These are phyloP conservation scores for Pectinophora gossypiella DNA, from an alignment of 1,140 invertebrate genomes.

Conservation along the genomic window DNA sequence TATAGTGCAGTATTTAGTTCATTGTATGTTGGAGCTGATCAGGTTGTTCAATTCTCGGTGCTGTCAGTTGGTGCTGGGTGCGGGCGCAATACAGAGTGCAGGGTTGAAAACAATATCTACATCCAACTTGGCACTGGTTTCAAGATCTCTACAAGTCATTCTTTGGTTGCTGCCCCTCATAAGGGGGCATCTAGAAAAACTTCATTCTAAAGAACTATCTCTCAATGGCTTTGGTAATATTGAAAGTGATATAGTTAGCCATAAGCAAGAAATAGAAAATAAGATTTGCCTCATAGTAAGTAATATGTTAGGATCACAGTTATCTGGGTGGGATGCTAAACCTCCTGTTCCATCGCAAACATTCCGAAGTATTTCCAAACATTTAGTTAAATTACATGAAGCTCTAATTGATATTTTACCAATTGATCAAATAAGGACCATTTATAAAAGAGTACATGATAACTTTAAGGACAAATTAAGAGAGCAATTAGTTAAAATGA, in stretches of 20 bases:
- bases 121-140: slow-evolving; percentile 94
- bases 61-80: slow-evolving; percentile 95
- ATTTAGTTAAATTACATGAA: slow-evolving; percentile 94
- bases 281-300: slow-evolving; percentile 94
- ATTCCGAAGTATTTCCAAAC: slow-evolving; percentile 94
- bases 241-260: slow-evolving; percentile 89
- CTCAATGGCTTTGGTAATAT: slow-evolving; percentile 79
- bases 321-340: slow-evolving; percentile 92
- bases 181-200: slow-evolving; percentile 79
- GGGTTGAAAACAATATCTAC: slow-evolving; percentile 98
- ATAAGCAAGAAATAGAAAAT: slow-evolving; percentile 92
- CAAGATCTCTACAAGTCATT: slow-evolving; percentile 89
- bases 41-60: slow-evolving; percentile 94
- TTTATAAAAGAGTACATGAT: slow-evolving; percentile 90
- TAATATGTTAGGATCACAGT: slow-evolving; percentile 85
- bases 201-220: slow-evolving; percentile 65
- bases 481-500: slow-evolving; percentile 89
- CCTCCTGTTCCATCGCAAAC: slow-evolving; percentile 95
- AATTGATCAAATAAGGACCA: slow-evolving; percentile 79
- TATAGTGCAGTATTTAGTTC: slow-evolving; percentile 81
- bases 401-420: slow-evolving; percentile 89
- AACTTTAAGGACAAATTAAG: slow-evolving; percentile 91
- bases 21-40: slow-evolving; percentile 91
- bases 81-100: slow-evolving; percentile 94
- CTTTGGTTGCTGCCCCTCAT: slow-evolving; percentile 86